These are phyloP conservation scores for Tenebrio molitor DNA, from an alignment of 1,140 invertebrate genomes.

Conservation along the genomic window DNA sequence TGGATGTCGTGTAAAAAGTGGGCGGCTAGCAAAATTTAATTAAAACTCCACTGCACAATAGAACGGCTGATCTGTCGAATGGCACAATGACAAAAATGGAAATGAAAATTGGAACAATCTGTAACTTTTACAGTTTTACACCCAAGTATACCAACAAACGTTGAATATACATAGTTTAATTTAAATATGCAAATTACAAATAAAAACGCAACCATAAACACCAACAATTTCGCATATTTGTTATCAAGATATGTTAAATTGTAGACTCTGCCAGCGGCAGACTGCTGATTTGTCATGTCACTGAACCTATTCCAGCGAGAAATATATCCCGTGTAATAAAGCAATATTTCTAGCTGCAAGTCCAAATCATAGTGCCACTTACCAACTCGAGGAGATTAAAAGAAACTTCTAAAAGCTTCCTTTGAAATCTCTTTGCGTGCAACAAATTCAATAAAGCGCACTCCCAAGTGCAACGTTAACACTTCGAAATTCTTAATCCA, in stretches of 20 bases:
- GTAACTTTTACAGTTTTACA: neutral
- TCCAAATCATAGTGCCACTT: slow-evolving; percentile 21
- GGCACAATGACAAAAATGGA: too few species aligned
- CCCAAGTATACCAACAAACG: neutral
- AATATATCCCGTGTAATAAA: slow-evolving; percentile 19
- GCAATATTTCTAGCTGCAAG: neutral
- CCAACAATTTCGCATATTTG: neutral
- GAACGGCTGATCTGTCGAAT: too few species aligned
- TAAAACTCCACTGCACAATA: too few species aligned
- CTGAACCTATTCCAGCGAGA: neutral
- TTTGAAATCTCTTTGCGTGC: slow-evolving; percentile 12
- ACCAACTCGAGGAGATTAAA: slow-evolving; percentile 19
- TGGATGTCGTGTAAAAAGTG: too few species aligned
- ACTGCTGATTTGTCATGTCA: slow-evolving; percentile 24
- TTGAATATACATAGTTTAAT: neutral
- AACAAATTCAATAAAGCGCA: slow-evolving; percentile 13
- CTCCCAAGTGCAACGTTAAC: slow-evolving; percentile 11
- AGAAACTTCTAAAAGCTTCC: slow-evolving; percentile 30
- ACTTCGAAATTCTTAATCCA: neutral
- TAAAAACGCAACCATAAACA: neutral
- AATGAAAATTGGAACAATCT: neutral
- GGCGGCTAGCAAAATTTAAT: too few species aligned
- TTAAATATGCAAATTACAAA: neutral
- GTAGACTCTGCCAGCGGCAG: slow-evolving; percentile 9
- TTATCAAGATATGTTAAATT: slow-evolving; percentile 23